These are phyloP conservation scores for Eulacestoma nigropectus DNA, from an alignment of 2,113 vertebrate genomes.

Conservation along the genomic window DNA sequence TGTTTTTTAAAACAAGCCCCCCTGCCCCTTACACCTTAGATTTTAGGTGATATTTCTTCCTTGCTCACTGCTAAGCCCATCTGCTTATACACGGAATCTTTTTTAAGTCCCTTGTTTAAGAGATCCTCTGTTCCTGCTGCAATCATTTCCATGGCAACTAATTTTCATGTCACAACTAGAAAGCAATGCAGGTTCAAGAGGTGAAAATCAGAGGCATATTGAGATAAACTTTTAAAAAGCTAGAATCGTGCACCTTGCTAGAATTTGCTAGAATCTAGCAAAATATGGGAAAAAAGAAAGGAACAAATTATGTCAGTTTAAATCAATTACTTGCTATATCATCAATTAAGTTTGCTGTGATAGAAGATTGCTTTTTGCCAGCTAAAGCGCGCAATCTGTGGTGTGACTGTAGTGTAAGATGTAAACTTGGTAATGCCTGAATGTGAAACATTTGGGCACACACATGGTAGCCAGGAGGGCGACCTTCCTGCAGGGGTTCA, in stretches of 20 bases:
- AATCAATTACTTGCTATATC: not conserved
- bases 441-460: not conserved
- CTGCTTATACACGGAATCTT: not conserved
- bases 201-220: not conserved
- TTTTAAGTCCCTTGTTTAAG: not conserved
- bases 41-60: not conserved
- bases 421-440: not conserved
- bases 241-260: not conserved
- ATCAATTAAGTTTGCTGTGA: not conserved
- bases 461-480: not conserved
- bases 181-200: not conserved
- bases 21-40: not conserved
- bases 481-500: not conserved
- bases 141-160: constrained; percentile 58
- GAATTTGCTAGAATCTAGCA: no score
- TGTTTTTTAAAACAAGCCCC: not conserved
- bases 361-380: not conserved
- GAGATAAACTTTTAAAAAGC: not conserved
- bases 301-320: not conserved
- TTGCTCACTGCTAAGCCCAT: not conserved
- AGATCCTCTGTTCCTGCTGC: not conserved
- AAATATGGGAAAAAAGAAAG: not conserved
- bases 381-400: not conserved
- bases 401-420: not conserved
- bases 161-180: constrained; percentile 43